Evolutionary conservation across 2,113 vertebrate species (phyloP).

Genomic region (Brienomyrus brachyistius): DNA sequence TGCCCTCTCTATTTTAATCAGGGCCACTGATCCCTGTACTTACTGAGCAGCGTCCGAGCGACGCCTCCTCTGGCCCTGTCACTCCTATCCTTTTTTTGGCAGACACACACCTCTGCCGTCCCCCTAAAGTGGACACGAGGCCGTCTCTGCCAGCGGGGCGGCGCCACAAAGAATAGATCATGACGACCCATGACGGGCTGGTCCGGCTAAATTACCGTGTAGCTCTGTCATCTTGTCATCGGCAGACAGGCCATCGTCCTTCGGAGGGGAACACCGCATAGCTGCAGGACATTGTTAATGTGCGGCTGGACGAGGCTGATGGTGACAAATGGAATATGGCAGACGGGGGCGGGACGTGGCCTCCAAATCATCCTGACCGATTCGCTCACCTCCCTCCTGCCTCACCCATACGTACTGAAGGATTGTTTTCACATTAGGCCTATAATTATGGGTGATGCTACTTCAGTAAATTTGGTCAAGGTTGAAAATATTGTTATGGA

Average conservation of each 20-base stretch:
- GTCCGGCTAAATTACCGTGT: slow-evolving; percentile 82
- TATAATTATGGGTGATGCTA: background rate
- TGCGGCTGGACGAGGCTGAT: slow-evolving; percentile 24
- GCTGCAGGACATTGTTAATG: slow-evolving; percentile 27
- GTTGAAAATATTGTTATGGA: background rate
- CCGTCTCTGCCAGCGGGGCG: slow-evolving; percentile 77
- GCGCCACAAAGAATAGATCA: slow-evolving; percentile 82
- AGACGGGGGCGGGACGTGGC: slow-evolving; percentile 24
- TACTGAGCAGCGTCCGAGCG: slow-evolving; percentile 12
- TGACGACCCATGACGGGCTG: slow-evolving; percentile 88
- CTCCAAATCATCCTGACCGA: slow-evolving; percentile 31
- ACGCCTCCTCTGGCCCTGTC: slow-evolving; percentile 68
- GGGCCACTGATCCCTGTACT: background rate
- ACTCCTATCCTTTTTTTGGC: slow-evolving; percentile 66
- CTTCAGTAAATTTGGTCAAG: background rate
- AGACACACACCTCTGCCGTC: slow-evolving; percentile 76
- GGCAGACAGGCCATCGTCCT: slow-evolving; percentile 66
- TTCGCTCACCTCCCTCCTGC: background rate
- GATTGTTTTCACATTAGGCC: background rate
- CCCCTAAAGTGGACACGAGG: slow-evolving; percentile 71
- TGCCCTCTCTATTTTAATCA: background rate
- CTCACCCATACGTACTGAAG: background rate
- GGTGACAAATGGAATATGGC: slow-evolving; percentile 38
- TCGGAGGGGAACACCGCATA: slow-evolving; percentile 48
- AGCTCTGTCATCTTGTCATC: slow-evolving; percentile 81